Evolutionary conservation across 2,797 vertebrate genomes (phyloP), one percentile per base, ranked within the genome.

Genomic region (Mormyrops boulengeri): DNA sequence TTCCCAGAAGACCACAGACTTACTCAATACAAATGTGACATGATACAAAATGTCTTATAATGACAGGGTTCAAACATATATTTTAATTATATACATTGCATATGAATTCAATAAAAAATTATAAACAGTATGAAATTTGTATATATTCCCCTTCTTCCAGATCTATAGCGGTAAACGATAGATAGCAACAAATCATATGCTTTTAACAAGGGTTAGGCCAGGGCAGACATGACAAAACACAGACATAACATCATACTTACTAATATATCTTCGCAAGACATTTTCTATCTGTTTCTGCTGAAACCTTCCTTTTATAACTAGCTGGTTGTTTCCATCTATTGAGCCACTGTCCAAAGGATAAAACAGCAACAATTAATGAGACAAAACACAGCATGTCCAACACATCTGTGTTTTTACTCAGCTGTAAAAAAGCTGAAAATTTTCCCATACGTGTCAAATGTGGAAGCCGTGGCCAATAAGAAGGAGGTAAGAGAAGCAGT

Each of bases 201-300:
- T 19, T 17, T 11, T 38, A 41, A 41, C 73, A 19, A 77, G 38
- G 12, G 5, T 80, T 47, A 80, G 52, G 26, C 14, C 85, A 87
- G 47, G 49, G 8, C 8, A 87, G 4, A 57, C 49, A 9, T 34
- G 34, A 38, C 6, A n/a, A 87, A 87, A 9, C 14, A 55, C 30
- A 19, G 19, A 47, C n/a, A 66, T 26, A 49, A 55, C 30, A 52
- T 12, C 19, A 66, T 41, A 99, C 99, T 99, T 96, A 99, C 99
- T 99, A 95, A 99, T 99, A 93, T 99, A 99, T 99, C 99, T 97
- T 96, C 99, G 97, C 95, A 99, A 96, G 92, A 99, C 99, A 91
- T 99, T 99, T 96, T 99, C 99, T 96, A 99, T 99, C 95, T 99
- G 99, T 97, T 99, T 99, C 96, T 99, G 99, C 93, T 99, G 99